Conservation (phyloP, 2,888 invertebrate genomes). For the Agrilus cyanescens region DNA sequence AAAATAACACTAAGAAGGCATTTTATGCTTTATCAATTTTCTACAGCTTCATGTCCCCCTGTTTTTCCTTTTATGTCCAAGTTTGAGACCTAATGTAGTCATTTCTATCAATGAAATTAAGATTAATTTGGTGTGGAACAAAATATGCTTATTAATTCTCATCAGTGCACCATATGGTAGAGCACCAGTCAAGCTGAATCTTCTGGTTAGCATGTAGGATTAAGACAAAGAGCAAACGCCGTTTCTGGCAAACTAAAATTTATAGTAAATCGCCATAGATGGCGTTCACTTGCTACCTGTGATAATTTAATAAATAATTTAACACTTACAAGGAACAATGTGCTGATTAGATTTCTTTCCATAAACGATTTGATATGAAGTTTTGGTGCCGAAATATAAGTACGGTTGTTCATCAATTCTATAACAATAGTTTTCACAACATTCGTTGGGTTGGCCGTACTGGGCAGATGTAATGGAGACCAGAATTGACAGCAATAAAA, state of each 20-base stretch:
- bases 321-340: conserved; percentile 52
- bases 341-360: conserved; percentile 47
- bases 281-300: too few species aligned
- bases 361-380: conserved; percentile 60
- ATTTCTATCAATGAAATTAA: too few species aligned
- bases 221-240: neutral
- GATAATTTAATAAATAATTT: neutral
- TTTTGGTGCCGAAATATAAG: conserved; percentile 58
- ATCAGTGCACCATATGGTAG: neutral
- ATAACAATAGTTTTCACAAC: conserved; percentile 49
- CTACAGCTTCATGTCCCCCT: too few species aligned
- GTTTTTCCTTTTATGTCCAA: too few species aligned
- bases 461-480: too few species aligned
- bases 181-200: neutral
- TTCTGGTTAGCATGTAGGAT: neutral
- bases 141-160: too few species aligned
- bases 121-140: too few species aligned
- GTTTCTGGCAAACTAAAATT: conserved; percentile 4
- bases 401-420: conserved; percentile 50
- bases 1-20: too few species aligned
- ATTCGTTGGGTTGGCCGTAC: conserved; percentile 18
- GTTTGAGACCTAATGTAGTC: too few species aligned
- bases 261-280: neutral
- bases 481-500: too few species aligned
- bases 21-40: too few species aligned